These are phyloP conservation scores for Pogoniulus pusillus DNA, from an alignment of 2,797 vertebrate genomes.

Conservation along the genomic window DNA sequence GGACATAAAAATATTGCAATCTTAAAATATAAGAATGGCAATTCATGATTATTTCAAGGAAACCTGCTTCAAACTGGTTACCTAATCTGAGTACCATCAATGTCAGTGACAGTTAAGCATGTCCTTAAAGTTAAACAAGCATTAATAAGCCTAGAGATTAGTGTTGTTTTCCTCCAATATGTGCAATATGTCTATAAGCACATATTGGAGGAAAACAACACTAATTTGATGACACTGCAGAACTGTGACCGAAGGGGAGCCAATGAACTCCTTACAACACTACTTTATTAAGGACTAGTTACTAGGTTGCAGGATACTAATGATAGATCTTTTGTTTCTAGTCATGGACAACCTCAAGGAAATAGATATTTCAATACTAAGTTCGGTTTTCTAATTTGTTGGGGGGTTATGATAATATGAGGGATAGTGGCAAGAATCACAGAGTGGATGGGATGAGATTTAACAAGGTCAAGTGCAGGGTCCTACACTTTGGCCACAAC, in stretches of 20 bases:
- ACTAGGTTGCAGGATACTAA: not conserved
- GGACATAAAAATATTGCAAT: not conserved
- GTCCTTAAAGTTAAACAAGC: not conserved
- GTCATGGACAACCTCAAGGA: not conserved
- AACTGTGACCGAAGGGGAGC: not conserved
- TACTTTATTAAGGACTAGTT: not conserved
- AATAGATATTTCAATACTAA: not conserved
- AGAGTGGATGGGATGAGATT: too few relatives aligned
- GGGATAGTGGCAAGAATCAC: not conserved
- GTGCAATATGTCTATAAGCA: not conserved
- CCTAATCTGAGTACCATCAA: constrained; percentile 3
- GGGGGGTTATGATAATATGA: not conserved
- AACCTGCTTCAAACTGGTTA: constrained; percentile 5
- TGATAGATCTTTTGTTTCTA: not conserved
- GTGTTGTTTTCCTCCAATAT: too few relatives aligned
- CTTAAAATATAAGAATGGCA: not conserved
- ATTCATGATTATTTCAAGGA: not conserved
- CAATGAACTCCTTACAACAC: not conserved
- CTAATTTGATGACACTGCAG: not conserved
- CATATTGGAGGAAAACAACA: not conserved
- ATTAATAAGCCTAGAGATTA: not conserved
- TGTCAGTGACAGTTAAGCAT: not conserved
- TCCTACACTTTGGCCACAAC: too few relatives aligned
- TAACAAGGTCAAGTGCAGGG: too few relatives aligned
- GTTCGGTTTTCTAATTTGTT: not conserved